phyloP scores from a whole-genome alignment of 2,797 vertebrate genomes.

The Hippopotamyrus pictus region DNA sequence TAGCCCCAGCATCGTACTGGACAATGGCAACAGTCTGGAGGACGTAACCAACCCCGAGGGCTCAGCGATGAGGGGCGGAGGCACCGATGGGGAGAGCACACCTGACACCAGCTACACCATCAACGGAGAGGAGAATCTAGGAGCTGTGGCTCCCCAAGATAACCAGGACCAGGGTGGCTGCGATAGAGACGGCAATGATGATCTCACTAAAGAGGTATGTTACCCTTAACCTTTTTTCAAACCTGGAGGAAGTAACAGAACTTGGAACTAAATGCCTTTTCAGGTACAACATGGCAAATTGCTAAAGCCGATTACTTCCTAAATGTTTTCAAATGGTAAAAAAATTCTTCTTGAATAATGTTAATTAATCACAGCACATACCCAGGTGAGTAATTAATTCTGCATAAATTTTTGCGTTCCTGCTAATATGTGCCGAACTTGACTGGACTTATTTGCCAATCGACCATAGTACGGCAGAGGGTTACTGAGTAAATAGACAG shows the following conservation, averaged over 20 bases:
- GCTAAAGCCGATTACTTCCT: not conserved
- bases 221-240: not conserved
- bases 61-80: constrained; percentile 79
- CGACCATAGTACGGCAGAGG: not conserved
- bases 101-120: constrained; percentile 78
- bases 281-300: not conserved
- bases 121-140: constrained; percentile 76
- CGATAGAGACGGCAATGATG: constrained; percentile 62
- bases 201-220: constrained; percentile 95
- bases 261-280: constrained; percentile 1
- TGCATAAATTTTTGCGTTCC: not conserved
- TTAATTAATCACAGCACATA: not conserved
- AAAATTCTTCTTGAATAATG: not conserved
- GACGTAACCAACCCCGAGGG: constrained; percentile 72
- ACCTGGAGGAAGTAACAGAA: not conserved
- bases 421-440: not conserved
- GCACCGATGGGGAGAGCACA: constrained; percentile 72
- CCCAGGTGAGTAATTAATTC: not conserved
- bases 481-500: not conserved
- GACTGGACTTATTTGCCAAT: not conserved
- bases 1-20: constrained; percentile 75
- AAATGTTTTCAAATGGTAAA: not conserved
- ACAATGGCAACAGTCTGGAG: constrained; percentile 79
- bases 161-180: constrained; percentile 66
- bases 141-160: constrained; percentile 84